phyloP scores from a whole-genome alignment of 2,888 invertebrate species.

The Dolichopus griseipennis region DNA sequence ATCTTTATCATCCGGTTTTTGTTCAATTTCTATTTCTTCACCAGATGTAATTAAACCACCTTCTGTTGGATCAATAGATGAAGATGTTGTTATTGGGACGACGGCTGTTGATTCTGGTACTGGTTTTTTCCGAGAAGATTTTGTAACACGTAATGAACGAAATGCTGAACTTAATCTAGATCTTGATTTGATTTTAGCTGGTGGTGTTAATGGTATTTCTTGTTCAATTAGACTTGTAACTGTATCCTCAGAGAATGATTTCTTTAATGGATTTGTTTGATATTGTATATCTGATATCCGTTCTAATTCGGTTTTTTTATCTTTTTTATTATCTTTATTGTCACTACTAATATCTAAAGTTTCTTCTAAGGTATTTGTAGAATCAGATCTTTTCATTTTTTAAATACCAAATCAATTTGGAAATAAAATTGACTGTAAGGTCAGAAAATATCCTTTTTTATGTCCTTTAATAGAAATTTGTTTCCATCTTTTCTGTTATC shows the following conservation, averaged over 20 bases:
- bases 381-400: constrained; percentile 20
- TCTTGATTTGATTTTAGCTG: constrained; percentile 32
- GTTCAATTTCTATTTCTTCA: constrained; percentile 23
- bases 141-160: constrained; percentile 30
- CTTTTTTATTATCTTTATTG: constrained; percentile 17
- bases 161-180: constrained; percentile 38
- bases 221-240: constrained; percentile 10
- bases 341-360: constrained; percentile 14
- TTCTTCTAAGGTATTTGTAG: constrained; percentile 18
- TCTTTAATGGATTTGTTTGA: constrained; percentile 21
- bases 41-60: constrained; percentile 27
- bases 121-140: constrained; percentile 29
- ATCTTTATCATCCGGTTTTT: constrained; percentile 1
- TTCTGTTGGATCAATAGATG: constrained; percentile 15
- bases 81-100: constrained; percentile 25
- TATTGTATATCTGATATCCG: constrained; percentile 7
- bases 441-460: background rate
- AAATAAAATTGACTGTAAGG: background rate
- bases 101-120: constrained; percentile 18
- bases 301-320: constrained; percentile 8
- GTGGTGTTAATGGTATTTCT: constrained; percentile 20
- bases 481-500: too few species aligned
- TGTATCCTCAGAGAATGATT: constrained; percentile 16
- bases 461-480: too few species aligned
- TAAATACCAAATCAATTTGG: background rate